Conservation (phyloP, 2,888 invertebrate species). For the Muscina levida region DNA sequence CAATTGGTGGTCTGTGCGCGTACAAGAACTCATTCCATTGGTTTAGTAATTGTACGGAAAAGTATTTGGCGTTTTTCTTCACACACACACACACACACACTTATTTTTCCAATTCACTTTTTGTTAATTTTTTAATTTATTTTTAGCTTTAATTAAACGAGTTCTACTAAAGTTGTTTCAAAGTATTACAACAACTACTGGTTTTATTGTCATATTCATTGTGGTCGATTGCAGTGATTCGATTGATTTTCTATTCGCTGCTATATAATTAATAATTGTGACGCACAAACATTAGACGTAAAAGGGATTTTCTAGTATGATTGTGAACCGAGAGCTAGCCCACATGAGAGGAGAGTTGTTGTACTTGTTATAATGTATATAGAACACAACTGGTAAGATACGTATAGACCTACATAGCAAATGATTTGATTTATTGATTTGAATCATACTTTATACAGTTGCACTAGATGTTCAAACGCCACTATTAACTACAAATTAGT, state of each 20-base stretch:
- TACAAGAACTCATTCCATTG: background rate
- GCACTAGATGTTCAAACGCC: too few species aligned
- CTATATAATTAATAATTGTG: background rate
- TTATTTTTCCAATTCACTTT: background rate
- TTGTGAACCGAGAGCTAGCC: too few species aligned
- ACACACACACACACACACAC: background rate
- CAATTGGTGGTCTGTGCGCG: slow-evolving; percentile 13
- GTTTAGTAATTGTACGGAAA: slow-evolving; percentile 17
- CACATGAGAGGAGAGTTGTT: too few species aligned
- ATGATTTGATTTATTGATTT: too few species aligned
- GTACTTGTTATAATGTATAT: too few species aligned
- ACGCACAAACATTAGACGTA: background rate
- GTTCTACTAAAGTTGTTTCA: slow-evolving; percentile 20
- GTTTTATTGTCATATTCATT: background rate
- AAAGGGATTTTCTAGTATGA: background rate
- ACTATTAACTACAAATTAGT: too few species aligned
- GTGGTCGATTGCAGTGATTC: slow-evolving; percentile 28
- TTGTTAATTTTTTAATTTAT: slow-evolving; percentile 18
- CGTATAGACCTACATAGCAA: too few species aligned
- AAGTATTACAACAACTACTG: slow-evolving; percentile 1
- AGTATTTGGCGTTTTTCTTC: slow-evolving; percentile 11
- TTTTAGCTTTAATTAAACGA: slow-evolving; percentile 34
- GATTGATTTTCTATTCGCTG: slow-evolving; percentile 3
- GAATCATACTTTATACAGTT: too few species aligned
- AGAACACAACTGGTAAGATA: too few species aligned